Evolutionary conservation across 2,888 invertebrate species (phyloP).

Genomic region (Philereme transversata): DNA sequence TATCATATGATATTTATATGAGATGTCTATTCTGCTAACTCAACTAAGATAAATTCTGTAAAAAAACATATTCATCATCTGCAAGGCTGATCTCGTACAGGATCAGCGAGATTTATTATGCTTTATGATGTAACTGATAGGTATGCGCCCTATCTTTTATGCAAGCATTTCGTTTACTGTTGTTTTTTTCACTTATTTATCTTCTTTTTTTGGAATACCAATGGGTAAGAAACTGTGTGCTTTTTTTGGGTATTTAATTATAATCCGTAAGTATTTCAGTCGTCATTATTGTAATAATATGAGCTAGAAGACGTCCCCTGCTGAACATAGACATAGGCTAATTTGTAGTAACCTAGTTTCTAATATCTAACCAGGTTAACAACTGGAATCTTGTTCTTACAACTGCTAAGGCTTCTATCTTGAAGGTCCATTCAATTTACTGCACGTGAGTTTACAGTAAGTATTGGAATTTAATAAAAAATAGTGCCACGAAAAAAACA

Average conservation of each 20-base stretch:
- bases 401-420: constrained; percentile 37
- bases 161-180: constrained; percentile 37
- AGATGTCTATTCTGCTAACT: constrained; percentile 11
- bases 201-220: neutral
- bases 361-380: no score
- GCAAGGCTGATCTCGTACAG: constrained; percentile 63
- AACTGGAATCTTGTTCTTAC: constrained; percentile 32
- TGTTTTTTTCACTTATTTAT: constrained; percentile 37
- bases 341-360: no score
- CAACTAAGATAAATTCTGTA: constrained; percentile 55
- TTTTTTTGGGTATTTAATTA: no score
- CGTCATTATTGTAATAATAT: no score
- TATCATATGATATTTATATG: no score
- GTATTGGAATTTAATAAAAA: no score
- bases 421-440: constrained; percentile 37
- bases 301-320: no score
- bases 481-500: no score
- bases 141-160: constrained; percentile 30
- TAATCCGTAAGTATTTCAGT: no score
- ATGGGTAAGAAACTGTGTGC: no score
- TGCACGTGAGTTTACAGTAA: constrained; percentile 18
- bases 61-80: constrained; percentile 76
- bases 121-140: constrained; percentile 41
- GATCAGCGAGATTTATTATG: constrained; percentile 73
- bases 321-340: no score